A percentile compares a stretch with the other conserved stretches of the same genome.
Evolutionary conservation across 1,140 invertebrate genomes (phyloP).

Genomic region (Papilio polyxenes): DNA sequence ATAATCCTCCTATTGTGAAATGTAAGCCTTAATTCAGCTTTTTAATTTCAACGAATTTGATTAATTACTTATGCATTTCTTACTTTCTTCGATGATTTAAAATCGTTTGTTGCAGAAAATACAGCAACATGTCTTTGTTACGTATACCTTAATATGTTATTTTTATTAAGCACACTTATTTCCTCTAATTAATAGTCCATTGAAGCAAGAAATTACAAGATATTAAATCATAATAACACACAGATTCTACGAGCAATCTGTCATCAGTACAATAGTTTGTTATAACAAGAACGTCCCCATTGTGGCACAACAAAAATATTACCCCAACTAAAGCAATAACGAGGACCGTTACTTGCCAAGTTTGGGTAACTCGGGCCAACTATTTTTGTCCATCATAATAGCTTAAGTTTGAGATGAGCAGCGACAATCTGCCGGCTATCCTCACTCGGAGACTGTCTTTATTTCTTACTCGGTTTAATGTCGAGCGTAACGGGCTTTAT

Average conservation of each 20-base stretch:
- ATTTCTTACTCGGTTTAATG: constrained; percentile 48
- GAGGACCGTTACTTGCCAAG: constrained; percentile 62
- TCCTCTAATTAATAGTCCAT: neutral
- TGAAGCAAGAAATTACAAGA: constrained; percentile 35
- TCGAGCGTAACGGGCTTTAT: constrained; percentile 39
- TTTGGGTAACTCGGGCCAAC: constrained; percentile 62
- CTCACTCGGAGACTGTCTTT: constrained; percentile 56
- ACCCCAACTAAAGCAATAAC: constrained; percentile 75
- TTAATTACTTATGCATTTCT: neutral
- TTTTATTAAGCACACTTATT: neutral
- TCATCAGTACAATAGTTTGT: constrained; percentile 63
- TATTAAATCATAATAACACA: constrained; percentile 43
- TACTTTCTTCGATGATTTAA: neutral
- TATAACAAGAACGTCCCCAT: constrained; percentile 62
- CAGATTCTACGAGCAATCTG: constrained; percentile 56
- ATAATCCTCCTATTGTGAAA: neutral
- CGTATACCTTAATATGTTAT: neutral
- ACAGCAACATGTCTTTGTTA: neutral
- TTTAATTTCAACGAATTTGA: too few species aligned
- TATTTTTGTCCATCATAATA: constrained; percentile 77
- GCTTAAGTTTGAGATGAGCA: constrained; percentile 60
- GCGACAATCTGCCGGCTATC: constrained; percentile 61
- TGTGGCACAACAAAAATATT: constrained; percentile 69
- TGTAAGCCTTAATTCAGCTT: too few species aligned
- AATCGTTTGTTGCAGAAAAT: neutral